Evolutionary conservation across 2,113 vertebrate genomes (phyloP), one percentile per base, ranked within the genome.

Genomic region (Rhinolophus ferrumequinum): DNA sequence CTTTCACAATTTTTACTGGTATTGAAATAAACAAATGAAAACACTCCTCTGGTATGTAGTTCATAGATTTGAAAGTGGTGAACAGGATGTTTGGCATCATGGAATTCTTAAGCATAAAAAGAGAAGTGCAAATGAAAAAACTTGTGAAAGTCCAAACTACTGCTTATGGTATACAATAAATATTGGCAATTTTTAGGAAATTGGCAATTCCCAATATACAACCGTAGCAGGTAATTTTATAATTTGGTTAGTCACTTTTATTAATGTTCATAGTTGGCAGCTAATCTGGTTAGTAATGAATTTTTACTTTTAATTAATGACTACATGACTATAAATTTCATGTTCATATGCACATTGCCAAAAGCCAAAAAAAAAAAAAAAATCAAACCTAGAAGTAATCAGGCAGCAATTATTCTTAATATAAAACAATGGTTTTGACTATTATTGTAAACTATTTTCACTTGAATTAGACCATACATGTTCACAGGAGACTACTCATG

Each of bases 11-110:
- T 79, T 72, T 47, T 41, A 52, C n/a, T 62, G 7, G 18, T 92
- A 21, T 41, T 93, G 70, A 76, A 93, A 88, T 38, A 93, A 83
- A 73, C 38, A 90, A 94, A 80, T n/a, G 56, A n/a, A 77, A 77
- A 12, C 4, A 44, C 26, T 67, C 30, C 79, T 79, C 13, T 75
- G 10, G 22, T 35, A 60, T 69, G 10, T 4, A 86, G 47, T 62
- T 84, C 2, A 91, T 80, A 94, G 12, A 8, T 38, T 50, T 81
- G 41, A 69, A 81, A 92, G 12, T 94, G 54, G 18, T 81, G 7
- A 89, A 67, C 58, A 41, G 33, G 24, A 54, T 85, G 62, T 72
- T 80, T 92, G 38, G 30, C 15, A 75, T 22, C 58, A 44, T 80
- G 13, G 30, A 85, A 73, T 84, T 73, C 30, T 80, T 35, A 91